phyloP scores from a whole-genome alignment of 2,113 vertebrate genomes.

The Xenopus laevis region DNA sequence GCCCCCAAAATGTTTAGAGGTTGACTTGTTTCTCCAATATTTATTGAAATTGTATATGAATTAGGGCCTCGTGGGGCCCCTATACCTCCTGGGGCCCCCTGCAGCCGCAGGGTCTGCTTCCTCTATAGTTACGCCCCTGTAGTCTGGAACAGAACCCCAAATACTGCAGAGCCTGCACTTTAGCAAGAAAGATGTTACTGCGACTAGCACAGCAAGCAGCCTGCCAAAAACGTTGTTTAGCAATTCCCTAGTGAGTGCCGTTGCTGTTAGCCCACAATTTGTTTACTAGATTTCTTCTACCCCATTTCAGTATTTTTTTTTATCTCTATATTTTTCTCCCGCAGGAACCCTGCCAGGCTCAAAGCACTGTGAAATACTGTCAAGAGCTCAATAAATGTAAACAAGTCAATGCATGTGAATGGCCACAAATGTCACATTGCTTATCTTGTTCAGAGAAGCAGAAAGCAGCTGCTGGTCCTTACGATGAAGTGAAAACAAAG shows the following conservation, averaged over 20 bases:
- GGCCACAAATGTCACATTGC: slow-evolving; percentile 51
- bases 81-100: too few relatives aligned
- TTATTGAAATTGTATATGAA: too few relatives aligned
- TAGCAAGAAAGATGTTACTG: slow-evolving; percentile 50
- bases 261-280: slow-evolving; percentile 45
- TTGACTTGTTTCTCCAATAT: too few relatives aligned
- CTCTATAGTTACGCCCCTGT: too few relatives aligned
- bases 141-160: too few relatives aligned
- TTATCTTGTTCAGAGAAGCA: slow-evolving; percentile 51
- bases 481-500: slow-evolving; percentile 45
- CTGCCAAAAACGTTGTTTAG: slow-evolving; percentile 59
- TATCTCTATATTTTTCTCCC: slow-evolving; percentile 23
- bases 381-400: slow-evolving; percentile 48
- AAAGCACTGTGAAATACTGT: slow-evolving; percentile 40
- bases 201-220: slow-evolving; percentile 57
- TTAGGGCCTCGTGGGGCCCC: too few relatives aligned
- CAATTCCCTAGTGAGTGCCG: slow-evolving; percentile 57
- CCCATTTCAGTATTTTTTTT: slow-evolving; percentile 37
- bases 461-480: slow-evolving; percentile 54
- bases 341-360: slow-evolving; percentile 22
- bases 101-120: too few relatives aligned
- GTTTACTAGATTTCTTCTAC: slow-evolving; percentile 44
- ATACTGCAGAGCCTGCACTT: not conserved
- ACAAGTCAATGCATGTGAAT: slow-evolving; percentile 50
- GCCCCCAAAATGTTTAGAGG: too few relatives aligned